Percentiles rank a stretch among this genome's conserved stretches.
Conservation (phyloP, 2,113 vertebrate genomes). For the Crotalus tigris region DNA sequence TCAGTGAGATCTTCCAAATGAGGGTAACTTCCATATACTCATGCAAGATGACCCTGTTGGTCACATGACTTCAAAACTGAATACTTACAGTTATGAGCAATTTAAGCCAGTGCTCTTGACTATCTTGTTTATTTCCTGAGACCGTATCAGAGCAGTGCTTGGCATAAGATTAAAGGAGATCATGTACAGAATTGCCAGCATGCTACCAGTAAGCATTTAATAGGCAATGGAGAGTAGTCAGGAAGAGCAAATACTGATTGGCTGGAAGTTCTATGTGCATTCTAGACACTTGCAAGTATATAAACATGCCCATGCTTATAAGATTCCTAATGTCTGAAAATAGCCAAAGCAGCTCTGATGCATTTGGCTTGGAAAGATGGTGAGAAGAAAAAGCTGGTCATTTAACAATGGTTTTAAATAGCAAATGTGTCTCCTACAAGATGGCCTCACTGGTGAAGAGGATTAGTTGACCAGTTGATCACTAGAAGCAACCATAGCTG, state of each 20-base stretch:
- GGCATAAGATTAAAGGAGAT: not conserved
- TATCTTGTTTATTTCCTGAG: not conserved
- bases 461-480: not conserved
- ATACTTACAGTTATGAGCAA: not conserved
- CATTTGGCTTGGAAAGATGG: not conserved
- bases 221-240: not conserved
- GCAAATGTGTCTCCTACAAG: not conserved
- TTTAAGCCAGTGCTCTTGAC: not conserved
- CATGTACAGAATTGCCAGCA: not conserved
- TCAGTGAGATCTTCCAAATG: not conserved
- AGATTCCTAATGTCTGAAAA: not conserved
- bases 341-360: not conserved
- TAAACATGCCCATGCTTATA: not conserved
- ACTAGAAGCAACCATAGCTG: not conserved
- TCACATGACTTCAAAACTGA: not conserved
- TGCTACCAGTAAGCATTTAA: not conserved
- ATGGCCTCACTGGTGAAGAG: not conserved
- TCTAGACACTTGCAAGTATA: not conserved
- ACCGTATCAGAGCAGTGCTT: not conserved
- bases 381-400: not conserved
- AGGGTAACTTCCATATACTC: not conserved
- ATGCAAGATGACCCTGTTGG: not conserved
- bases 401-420: not conserved
- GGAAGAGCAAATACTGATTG: not conserved
- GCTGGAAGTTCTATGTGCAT: not conserved